These are phyloP conservation scores for Xerus inauris DNA, from an alignment of 2,113 vertebrate species.

Conservation along the genomic window DNA sequence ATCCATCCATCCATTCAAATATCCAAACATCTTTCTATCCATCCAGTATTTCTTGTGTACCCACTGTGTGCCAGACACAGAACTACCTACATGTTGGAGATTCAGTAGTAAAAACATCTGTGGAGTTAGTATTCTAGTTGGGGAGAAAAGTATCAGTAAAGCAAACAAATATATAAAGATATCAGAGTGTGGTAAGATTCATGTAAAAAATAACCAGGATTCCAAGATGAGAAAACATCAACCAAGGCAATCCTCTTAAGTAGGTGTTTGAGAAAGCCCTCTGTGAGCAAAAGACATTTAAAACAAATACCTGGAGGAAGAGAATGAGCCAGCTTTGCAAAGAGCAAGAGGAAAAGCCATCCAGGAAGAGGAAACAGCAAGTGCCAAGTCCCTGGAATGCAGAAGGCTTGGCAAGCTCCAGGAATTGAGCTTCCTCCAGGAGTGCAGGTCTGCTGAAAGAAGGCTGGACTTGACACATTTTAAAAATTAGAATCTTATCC, in stretches of 20 bases:
- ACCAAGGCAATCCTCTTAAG: background rate
- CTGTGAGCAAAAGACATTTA: slow-evolving; percentile 50
- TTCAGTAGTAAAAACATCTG: background rate
- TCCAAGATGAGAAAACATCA: background rate
- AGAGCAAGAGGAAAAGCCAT: slow-evolving; percentile 72
- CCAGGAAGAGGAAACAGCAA: slow-evolving; percentile 69
- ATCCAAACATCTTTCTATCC: background rate
- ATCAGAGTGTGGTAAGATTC: background rate
- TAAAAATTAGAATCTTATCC: slow-evolving; percentile 66
- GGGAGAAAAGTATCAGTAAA: background rate
- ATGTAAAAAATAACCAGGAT: background rate
- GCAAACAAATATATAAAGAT: background rate
- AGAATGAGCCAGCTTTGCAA: slow-evolving; percentile 65
- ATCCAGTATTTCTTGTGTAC: background rate
- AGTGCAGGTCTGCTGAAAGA: slow-evolving; percentile 62
- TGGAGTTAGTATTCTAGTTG: background rate
- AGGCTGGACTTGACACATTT: slow-evolving; percentile 63
- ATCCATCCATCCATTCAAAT: background rate
- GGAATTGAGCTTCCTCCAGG: slow-evolving; percentile 65
- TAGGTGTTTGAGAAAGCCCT: slow-evolving; percentile 22
- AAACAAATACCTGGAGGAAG: slow-evolving; percentile 48
- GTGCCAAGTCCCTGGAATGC: slow-evolving; percentile 75
- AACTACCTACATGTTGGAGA: background rate
- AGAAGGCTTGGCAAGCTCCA: slow-evolving; percentile 60
- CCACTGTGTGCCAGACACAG: background rate